Percentiles rank a stretch among this genome's conserved stretches.
These are phyloP conservation scores for Phoxinus dragarum DNA, from an alignment of 2,797 vertebrate genomes.

Conservation along the genomic window DNA sequence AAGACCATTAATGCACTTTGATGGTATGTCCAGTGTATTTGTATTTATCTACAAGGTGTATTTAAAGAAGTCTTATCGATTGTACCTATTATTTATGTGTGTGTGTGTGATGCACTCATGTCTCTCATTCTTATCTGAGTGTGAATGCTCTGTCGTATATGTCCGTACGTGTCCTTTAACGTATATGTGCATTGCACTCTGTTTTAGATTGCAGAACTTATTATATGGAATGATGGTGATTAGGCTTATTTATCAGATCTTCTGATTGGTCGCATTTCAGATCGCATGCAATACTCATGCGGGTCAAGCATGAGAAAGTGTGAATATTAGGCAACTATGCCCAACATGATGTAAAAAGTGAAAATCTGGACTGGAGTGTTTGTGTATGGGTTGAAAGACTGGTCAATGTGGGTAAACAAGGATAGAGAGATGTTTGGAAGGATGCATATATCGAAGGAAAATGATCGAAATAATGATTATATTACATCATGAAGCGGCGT, in stretches of 20 bases:
- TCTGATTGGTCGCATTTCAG: slow-evolving; percentile 23
- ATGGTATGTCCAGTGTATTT: background rate
- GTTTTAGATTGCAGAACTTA: slow-evolving; percentile 31
- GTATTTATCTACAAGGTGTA: background rate
- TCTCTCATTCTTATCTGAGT: slow-evolving; percentile 35
- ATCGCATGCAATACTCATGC: background rate
- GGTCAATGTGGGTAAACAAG: background rate
- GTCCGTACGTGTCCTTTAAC: slow-evolving; percentile 7
- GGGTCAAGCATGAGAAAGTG: background rate
- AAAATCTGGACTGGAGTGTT: background rate
- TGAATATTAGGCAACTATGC: background rate
- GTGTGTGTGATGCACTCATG: slow-evolving; percentile 38
- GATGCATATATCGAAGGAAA: background rate
- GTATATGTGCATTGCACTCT: background rate
- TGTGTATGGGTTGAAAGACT: background rate
- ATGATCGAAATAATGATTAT: background rate
- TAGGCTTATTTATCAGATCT: slow-evolving; percentile 47
- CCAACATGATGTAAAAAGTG: background rate
- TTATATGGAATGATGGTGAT: slow-evolving; percentile 32
- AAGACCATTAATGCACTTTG: slow-evolving; percentile 19
- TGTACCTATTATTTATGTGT: background rate
- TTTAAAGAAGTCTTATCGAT: slow-evolving; percentile 19
- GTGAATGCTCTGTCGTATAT: slow-evolving; percentile 4
- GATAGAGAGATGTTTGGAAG: background rate
- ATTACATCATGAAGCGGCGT: background rate